phyloP scores from a whole-genome alignment of 2,113 vertebrate species.

The Osmerus eperlanus region DNA sequence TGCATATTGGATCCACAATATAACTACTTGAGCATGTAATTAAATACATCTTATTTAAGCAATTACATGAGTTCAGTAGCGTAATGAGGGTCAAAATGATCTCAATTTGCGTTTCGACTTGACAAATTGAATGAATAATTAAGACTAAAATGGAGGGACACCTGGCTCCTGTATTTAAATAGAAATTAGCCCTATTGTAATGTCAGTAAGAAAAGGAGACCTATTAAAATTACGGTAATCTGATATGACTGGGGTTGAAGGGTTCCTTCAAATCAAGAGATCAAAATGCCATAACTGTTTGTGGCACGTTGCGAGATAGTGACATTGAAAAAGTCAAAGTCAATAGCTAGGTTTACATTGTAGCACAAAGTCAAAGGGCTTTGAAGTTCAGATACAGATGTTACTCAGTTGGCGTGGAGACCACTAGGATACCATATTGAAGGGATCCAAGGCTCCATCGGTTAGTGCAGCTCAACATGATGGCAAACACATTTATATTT shows the following conservation, averaged over 20 bases:
- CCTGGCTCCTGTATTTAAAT: constrained; percentile 46
- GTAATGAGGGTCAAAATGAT: constrained; percentile 42
- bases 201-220: constrained; percentile 11
- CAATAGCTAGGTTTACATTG: constrained; percentile 28
- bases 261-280: constrained; percentile 44
- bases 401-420: no score
- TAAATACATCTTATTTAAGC: constrained; percentile 35
- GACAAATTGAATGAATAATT: constrained; percentile 36
- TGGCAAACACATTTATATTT: no score
- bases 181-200: constrained; percentile 46
- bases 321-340: background rate
- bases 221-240: constrained; percentile 46
- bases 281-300: constrained; percentile 55
- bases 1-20: constrained; percentile 20
- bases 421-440: no score
- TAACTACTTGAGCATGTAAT: constrained; percentile 47
- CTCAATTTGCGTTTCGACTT: constrained; percentile 38
- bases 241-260: constrained; percentile 39
- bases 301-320: constrained; percentile 38
- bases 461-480: no score
- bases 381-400: no score
- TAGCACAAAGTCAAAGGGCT: constrained; percentile 25
- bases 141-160: constrained; percentile 20
- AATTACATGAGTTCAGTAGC: constrained; percentile 25
- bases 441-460: no score